These are phyloP conservation scores for Drosophila albomicans DNA, from an alignment of 1,140 invertebrate species.

Conservation along the genomic window DNA sequence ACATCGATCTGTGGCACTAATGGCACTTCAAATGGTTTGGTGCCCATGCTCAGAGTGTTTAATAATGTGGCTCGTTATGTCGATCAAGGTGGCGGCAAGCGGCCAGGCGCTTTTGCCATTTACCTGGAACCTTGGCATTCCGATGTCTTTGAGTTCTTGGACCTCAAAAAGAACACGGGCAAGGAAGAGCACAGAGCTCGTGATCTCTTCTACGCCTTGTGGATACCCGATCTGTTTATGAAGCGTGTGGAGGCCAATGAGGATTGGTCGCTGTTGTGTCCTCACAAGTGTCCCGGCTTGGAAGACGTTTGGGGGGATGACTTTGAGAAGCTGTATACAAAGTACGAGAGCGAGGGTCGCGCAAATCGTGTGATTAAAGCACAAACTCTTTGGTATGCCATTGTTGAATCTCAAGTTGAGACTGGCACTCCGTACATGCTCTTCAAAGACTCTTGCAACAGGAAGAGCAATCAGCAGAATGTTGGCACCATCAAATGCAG, in stretches of 20 bases:
- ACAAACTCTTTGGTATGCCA: constrained; percentile 96
- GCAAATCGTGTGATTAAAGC: constrained; percentile 93
- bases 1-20: constrained; percentile 97
- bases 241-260: constrained; percentile 94
- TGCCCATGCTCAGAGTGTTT: constrained; percentile 98
- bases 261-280: constrained; percentile 98
- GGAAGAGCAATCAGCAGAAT: constrained; percentile 99
- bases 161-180: constrained; percentile 97
- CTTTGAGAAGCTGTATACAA: constrained; percentile 95
- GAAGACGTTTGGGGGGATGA: constrained; percentile 97
- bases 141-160: constrained; percentile 98
- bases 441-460: constrained; percentile 99
- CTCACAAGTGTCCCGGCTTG: constrained; percentile 96
- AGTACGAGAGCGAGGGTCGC: constrained; percentile 94
- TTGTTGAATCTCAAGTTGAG: constrained; percentile 98
- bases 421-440: constrained; percentile 99
- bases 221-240: constrained; percentile 99
- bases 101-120: constrained; percentile 99
- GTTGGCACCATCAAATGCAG: constrained; percentile 99
- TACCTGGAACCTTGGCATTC: constrained; percentile 99
- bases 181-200: constrained; percentile 96
- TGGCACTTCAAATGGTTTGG: constrained; percentile 97
- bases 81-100: constrained; percentile 99
- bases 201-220: constrained; percentile 99
- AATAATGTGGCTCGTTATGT: constrained; percentile 99